These are phyloP conservation scores for Taphrorychus bicolor DNA, from an alignment of 2,888 invertebrate genomes.

Conservation along the genomic window DNA sequence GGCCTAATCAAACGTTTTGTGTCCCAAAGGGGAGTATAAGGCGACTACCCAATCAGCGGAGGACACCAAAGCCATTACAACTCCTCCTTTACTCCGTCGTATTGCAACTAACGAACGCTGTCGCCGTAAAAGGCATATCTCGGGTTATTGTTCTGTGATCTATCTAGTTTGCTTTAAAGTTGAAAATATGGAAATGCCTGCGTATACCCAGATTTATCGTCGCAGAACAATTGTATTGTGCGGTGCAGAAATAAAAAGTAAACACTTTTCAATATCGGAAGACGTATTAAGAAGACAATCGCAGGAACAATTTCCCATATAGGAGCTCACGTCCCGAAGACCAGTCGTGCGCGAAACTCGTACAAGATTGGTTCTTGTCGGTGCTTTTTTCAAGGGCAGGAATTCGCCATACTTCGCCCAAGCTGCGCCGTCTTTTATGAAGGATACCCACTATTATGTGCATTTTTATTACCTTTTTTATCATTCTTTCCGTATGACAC, in stretches of 20 bases:
- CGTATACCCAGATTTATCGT: constrained; percentile 13
- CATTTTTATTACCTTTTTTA: constrained; percentile 10
- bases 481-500: not conserved
- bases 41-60: no score
- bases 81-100: not conserved
- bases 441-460: constrained; percentile 9
- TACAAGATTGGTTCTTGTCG: constrained; percentile 23
- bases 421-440: not conserved
- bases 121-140: constrained; percentile 30
- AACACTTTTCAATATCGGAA: not conserved
- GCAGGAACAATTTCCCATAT: not conserved
- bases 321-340: constrained; percentile 2
- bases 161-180: constrained; percentile 19
- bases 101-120: constrained; percentile 5
- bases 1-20: not conserved
- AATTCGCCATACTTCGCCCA: constrained; percentile 12
- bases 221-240: not conserved
- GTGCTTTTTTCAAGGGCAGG: constrained; percentile 22
- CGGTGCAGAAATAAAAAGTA: not conserved
- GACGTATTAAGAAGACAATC: not conserved
- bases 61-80: not conserved
- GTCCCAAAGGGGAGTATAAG: not conserved
- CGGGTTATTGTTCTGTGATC: constrained; percentile 26
- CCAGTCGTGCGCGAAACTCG: constrained; percentile 27
- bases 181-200: constrained; percentile 22